phyloP scores from a whole-genome alignment of 2,888 invertebrate genomes.

The Zygaena filipendulae region DNA sequence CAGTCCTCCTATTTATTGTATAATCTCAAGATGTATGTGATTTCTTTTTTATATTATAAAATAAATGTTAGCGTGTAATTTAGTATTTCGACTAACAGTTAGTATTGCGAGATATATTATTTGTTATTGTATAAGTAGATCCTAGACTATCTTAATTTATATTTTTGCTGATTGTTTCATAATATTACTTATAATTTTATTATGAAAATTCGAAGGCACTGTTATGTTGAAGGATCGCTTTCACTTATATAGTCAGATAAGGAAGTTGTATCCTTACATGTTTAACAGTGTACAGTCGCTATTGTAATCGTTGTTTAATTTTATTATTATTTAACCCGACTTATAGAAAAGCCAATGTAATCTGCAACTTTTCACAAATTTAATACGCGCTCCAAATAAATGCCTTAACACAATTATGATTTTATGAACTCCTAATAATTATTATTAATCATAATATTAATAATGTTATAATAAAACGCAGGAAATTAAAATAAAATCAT shows the following conservation, averaged over 20 bases:
- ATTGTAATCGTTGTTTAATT: constrained; percentile 5
- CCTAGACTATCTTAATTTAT: too few relatives aligned
- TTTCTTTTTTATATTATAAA: constrained; percentile 51
- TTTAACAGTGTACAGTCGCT: constrained; percentile 23
- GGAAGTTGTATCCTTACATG: constrained; percentile 47
- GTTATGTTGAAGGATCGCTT: constrained; percentile 40
- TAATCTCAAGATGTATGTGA: constrained; percentile 64
- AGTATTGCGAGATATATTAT: constrained; percentile 13
- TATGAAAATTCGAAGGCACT: constrained; percentile 7
- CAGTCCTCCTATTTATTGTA: constrained; percentile 56
- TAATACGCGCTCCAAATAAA: constrained; percentile 46
- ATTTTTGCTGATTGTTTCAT: background rate
- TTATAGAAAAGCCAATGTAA: too few relatives aligned
- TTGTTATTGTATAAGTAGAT: too few relatives aligned
- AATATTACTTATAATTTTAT: too few relatives aligned
- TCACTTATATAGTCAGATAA: constrained; percentile 52
- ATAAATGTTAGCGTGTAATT: too few relatives aligned
- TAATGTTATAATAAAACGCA: too few relatives aligned
- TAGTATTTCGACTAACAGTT: constrained; percentile 43
- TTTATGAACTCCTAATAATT: constrained; percentile 40
- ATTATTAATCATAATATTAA: constrained; percentile 34
- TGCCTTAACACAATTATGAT: constrained; percentile 45
- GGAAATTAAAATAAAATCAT: constrained; percentile 49
- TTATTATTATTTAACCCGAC: too few relatives aligned
- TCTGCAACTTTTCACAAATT: too few relatives aligned